These are phyloP conservation scores for Phoeniculus purpureus DNA, from an alignment of 2,797 vertebrate genomes.

Conservation along the genomic window DNA sequence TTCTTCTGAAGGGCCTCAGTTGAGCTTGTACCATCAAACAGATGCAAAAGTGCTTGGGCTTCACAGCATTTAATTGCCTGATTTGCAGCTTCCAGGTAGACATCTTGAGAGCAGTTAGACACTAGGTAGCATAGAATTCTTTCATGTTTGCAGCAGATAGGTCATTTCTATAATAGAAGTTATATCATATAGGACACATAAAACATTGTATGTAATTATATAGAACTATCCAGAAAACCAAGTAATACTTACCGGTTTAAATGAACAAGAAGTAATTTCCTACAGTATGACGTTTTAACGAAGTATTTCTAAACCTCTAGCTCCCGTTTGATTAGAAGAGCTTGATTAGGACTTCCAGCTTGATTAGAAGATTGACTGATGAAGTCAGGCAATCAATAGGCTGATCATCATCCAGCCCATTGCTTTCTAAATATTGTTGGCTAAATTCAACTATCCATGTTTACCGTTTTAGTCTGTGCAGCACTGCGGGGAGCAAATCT, in stretches of 20 bases:
- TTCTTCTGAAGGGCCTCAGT: constrained; percentile 43
- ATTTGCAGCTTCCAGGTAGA: constrained; percentile 16
- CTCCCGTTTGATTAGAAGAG: neutral
- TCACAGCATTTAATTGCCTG: neutral
- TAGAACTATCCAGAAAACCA: neutral
- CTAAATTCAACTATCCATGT: neutral
- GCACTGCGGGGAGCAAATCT: neutral
- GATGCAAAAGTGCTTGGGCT: constrained; percentile 21
- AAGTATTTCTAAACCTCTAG: neutral
- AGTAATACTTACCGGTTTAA: neutral
- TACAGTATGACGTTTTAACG: neutral
- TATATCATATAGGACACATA: no score
- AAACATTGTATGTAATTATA: neutral
- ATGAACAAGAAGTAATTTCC: neutral
- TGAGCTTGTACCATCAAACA: constrained; percentile 46
- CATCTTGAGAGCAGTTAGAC: neutral
- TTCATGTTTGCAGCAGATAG: neutral
- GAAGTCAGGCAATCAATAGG: neutral
- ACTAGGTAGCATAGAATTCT: neutral
- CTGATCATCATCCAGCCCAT: neutral
- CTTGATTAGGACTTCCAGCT: neutral
- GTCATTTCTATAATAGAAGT: neutral
- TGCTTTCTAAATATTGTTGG: neutral
- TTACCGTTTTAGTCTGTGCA: neutral
- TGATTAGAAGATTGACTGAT: neutral